Conservation (phyloP, 1,140 invertebrate species). For the Periplaneta americana region DNA sequence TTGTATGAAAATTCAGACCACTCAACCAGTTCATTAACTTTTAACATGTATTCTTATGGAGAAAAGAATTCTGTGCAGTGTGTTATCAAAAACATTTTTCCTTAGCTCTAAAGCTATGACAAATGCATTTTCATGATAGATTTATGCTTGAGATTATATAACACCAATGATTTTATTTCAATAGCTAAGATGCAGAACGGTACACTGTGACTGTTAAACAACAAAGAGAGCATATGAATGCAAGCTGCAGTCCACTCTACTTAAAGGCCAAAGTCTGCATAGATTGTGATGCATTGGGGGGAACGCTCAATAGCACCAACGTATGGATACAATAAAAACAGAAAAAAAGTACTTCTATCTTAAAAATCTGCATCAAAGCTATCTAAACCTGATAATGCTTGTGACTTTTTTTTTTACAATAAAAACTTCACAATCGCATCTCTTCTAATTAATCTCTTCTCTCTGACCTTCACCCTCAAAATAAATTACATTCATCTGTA, state of each 20-base stretch:
- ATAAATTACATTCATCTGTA: not conserved
- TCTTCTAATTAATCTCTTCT: not conserved
- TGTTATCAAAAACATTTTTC: not conserved
- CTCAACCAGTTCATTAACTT: too few relatives aligned
- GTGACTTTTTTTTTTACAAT: too few relatives aligned
- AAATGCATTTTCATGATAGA: not conserved
- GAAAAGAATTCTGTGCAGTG: not conserved
- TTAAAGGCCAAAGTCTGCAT: not conserved
- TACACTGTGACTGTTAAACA: not conserved
- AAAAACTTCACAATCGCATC: not conserved
- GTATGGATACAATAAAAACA: too few relatives aligned
- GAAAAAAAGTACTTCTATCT: too few relatives aligned
- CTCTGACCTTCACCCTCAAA: not conserved
- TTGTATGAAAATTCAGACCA: too few relatives aligned
- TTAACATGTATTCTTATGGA: too few relatives aligned
- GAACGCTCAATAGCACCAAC: not conserved
- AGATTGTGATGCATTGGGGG: not conserved
- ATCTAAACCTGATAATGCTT: not conserved
- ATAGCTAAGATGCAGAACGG: not conserved
- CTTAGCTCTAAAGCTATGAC: not conserved
- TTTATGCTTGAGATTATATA: not conserved
- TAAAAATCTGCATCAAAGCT: not conserved
- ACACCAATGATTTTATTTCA: not conserved
- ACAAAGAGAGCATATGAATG: not conserved
- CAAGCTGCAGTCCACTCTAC: not conserved